Base-by-base conservation (phyloP, 2,113 vertebrate species). In the Eolophus roseicapilla region DNA sequence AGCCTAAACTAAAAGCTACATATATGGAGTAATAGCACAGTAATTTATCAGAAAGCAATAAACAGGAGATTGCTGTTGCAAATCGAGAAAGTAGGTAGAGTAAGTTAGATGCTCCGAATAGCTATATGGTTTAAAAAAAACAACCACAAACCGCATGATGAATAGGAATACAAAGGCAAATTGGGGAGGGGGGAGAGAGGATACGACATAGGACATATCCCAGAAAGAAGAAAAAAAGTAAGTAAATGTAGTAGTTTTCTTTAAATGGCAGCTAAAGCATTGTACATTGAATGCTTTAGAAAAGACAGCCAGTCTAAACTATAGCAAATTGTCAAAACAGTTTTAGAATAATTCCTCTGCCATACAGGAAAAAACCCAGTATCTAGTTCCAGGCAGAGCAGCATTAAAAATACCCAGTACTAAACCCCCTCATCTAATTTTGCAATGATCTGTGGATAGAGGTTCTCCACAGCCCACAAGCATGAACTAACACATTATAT, bases 251-350 rank as follows among this genome's bases (percentile, higher is more conserved):
- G 21, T 53, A 62, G 37, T 75, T 94, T 79, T 49, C 87, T 86
- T 92, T 71, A 70, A 74, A 49, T 43, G 13, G 43, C 35, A 75
- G 29, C n/a, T 88, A 87, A 83, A 78, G 52, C 81, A 55, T 47
- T 78, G 27, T 21, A 60, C 14, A 29, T 12, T 68, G 64, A 94
- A 75, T 44, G 29, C 21, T 79, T 84, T 53, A 59, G 44, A 92
- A 95, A 93, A 79, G 41, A 71, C 11, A 81, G 37, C 27, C 4
- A 2, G 74, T 31, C 67, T 85, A 31, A 96, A 89, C 86, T 75
- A 75, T 4, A 96, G 55, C 14, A 89, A 96, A 94, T 69, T 64
- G 17, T 81, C 81, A 76, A 65, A 95, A 86, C 41, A 86, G 68
- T 43, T 95, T 93, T 69, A 70, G 67, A 85, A 92, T 57, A 52